Base-by-base conservation (phyloP, 2,888 invertebrate genomes). In the Pegoplata infirma region DNA sequence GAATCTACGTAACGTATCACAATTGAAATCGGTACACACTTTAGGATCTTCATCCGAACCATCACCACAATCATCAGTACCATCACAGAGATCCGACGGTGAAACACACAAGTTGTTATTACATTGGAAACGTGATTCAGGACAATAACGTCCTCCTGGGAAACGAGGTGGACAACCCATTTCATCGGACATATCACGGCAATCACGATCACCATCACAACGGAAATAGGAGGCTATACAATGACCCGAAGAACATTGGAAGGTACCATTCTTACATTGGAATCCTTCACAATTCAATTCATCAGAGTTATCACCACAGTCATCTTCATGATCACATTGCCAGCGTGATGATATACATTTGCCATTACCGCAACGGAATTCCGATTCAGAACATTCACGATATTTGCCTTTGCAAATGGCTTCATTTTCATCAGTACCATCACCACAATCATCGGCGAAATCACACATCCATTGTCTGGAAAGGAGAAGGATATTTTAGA, bases 261-360 rank as follows among this genome's bases (percentile, higher is more conserved):
- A 98, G 12, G 96, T 96, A 32, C 95, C 95, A 80, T 95, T 94
- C 91, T 95, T 96, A 90, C 97, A 97, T 84, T 94, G 93, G 90
- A 94, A 96, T 3, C 94, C 94, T 58, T 93, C 93, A 85, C 97
- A 97, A 64, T 93, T 93, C 75, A 93, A 90, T 88, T 98, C 97
- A 86, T 99, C 99, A 3, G 96, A 94, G 83, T 95, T 95, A 88
- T 99, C 98, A 0, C 97, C 97, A 85, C 98, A 99, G 87, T 99
- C 98, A 87, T 98, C 97, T 88, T 98, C 98, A 89, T 96, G 96
- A 87, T 98, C 98, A 88, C 98, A 98, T 46, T 96, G 92, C 97
- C 97, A 98, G 79, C 97, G 91, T 0, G 94, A 94, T 0, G 97
- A 97, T 61, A 98, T 96, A 86, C 97, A 98, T 86, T 96, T 96